Evolutionary conservation across 2,797 vertebrate species (phyloP).

Genomic region (Cryptoprocta ferox): DNA sequence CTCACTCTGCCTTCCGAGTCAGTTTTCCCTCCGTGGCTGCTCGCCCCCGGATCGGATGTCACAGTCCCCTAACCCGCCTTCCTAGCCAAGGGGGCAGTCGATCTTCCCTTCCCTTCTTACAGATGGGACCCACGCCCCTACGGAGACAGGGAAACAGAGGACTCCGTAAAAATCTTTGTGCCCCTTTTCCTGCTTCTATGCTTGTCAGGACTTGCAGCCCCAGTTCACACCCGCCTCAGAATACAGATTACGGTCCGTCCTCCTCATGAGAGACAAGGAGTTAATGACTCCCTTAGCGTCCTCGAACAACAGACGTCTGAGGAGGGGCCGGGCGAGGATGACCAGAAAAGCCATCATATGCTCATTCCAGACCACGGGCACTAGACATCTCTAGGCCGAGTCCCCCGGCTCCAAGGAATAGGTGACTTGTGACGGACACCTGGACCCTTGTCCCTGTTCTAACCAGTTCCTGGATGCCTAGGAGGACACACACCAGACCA

Average conservation of each 20-base stretch:
- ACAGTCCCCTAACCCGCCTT: neutral
- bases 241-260: neutral
- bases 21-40: accelerated
- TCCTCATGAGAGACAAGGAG: neutral
- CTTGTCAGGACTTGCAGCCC: neutral
- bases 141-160: neutral
- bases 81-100: accelerated
- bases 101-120: neutral
- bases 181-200: neutral
- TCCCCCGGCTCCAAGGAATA: neutral
- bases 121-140: neutral
- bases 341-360: accelerated
- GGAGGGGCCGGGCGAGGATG: neutral
- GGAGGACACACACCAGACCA: neutral
- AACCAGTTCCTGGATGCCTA: neutral
- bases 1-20: neutral
- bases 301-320: neutral
- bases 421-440: neutral
- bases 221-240: neutral
- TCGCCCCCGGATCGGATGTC: too few species aligned
- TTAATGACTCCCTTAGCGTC: neutral
- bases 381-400: neutral
- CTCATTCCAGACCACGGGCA: too few species aligned
- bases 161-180: neutral
- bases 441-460: neutral